phyloP scores from a whole-genome alignment of 2,888 invertebrate genomes.

The Scaptomyza reducta region DNA sequence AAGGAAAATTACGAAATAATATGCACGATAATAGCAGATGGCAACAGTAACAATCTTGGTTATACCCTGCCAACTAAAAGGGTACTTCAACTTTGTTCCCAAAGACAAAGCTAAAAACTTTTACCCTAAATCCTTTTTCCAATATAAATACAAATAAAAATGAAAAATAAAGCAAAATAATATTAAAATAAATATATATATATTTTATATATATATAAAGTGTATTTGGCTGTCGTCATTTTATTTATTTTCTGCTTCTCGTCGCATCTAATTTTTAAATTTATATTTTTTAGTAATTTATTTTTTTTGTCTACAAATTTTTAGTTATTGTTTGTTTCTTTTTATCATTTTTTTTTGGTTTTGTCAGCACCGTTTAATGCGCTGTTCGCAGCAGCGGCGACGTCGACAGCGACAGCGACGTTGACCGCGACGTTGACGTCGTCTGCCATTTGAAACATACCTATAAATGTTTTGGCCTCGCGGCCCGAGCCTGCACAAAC shows the following conservation, averaged over 20 bases:
- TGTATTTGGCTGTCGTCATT: constrained; percentile 5
- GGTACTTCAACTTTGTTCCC: not conserved
- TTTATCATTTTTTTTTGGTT: constrained; percentile 18
- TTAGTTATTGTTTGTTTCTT: constrained; percentile 33
- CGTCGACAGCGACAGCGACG: constrained; percentile 8
- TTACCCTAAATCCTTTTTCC: no score
- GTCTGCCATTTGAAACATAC: constrained; percentile 76
- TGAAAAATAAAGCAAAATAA: no score
- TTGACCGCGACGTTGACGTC: constrained; percentile 22
- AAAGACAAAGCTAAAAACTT: no score
- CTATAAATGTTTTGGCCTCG: constrained; percentile 76
- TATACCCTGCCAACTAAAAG: constrained; percentile 19
- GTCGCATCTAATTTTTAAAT: constrained; percentile 48
- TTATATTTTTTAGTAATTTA: constrained; percentile 28
- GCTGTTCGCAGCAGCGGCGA: constrained; percentile 30
- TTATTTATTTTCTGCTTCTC: constrained; percentile 32
- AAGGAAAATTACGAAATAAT: constrained; percentile 66
- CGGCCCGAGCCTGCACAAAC: constrained; percentile 43
- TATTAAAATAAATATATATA: not conserved
- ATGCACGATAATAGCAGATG: constrained; percentile 65
- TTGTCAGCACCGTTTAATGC: constrained; percentile 73
- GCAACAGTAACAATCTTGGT: constrained; percentile 32
- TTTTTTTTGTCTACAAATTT: constrained; percentile 27
- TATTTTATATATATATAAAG: not conserved
- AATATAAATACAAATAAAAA: no score